These are phyloP conservation scores for Catocala fraxini DNA, from an alignment of 2,888 invertebrate species.

Conservation along the genomic window DNA sequence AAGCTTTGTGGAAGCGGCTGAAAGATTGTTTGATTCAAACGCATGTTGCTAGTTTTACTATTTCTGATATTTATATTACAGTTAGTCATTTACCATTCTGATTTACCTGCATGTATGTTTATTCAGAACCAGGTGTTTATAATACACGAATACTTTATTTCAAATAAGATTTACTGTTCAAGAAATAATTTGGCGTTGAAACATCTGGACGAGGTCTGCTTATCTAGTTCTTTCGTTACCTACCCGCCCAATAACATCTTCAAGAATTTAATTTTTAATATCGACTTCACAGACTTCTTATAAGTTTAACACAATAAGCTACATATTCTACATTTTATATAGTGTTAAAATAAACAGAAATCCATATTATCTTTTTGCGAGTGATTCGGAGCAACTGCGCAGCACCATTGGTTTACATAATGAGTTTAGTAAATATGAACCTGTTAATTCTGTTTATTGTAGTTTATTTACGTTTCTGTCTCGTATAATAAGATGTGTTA, in stretches of 20 bases:
- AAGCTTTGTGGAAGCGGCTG: slow-evolving; percentile 81
- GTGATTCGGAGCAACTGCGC: neutral
- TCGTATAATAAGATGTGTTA: too few relatives aligned
- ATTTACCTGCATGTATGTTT: slow-evolving; percentile 84
- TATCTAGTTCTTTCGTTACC: slow-evolving; percentile 61
- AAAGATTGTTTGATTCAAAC: slow-evolving; percentile 82
- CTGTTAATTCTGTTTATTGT: too few relatives aligned
- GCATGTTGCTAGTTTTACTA: slow-evolving; percentile 76
- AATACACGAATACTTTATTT: slow-evolving; percentile 82
- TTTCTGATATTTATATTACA: slow-evolving; percentile 85
- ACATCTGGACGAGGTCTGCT: slow-evolving; percentile 73
- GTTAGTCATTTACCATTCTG: slow-evolving; percentile 86
- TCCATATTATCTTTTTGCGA: neutral
- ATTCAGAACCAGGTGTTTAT: slow-evolving; percentile 82
- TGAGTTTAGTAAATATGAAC: too few relatives aligned
- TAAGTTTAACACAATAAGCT: slow-evolving; percentile 12
- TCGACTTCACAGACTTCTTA: slow-evolving; percentile 44
- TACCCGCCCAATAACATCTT: slow-evolving; percentile 53
- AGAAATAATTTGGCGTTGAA: slow-evolving; percentile 77
- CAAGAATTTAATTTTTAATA: slow-evolving; percentile 48
- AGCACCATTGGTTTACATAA: neutral
- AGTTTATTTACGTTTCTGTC: too few relatives aligned
- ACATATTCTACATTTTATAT: slow-evolving; percentile 28
- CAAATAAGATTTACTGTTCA: slow-evolving; percentile 81
- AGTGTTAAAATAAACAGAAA: slow-evolving; percentile 5